Conservation (phyloP, 2,797 vertebrate genomes). For the Anguilla pacifica region DNA sequence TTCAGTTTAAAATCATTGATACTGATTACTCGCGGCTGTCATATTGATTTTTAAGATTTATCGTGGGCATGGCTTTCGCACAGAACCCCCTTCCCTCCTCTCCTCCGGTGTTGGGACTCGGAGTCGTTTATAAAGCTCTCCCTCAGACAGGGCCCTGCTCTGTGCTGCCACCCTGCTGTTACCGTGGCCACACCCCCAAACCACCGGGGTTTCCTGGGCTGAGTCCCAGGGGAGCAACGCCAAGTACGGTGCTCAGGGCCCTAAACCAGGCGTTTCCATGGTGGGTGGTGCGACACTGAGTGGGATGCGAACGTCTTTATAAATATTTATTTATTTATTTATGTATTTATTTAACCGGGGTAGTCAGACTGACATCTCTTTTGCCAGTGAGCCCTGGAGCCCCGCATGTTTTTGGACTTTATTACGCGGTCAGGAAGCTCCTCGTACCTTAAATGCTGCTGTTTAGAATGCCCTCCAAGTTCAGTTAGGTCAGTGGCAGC, state of each 20-base stretch:
- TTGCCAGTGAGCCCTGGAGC: no score
- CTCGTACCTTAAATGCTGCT: neutral
- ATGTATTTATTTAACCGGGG: no score
- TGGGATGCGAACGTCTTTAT: neutral
- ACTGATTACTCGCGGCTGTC: slow-evolving; percentile 73
- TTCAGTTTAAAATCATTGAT: slow-evolving; percentile 75
- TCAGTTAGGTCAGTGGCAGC: neutral
- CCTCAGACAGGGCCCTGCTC: slow-evolving; percentile 56
- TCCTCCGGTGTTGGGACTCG: slow-evolving; percentile 54
- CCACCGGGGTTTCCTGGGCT: neutral
- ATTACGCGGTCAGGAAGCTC: neutral
- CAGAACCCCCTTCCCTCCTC: slow-evolving; percentile 61
- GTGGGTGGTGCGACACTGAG: neutral
- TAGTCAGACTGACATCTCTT: no score
- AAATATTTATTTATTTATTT: neutral
- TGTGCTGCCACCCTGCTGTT: neutral
- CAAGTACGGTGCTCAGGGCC: slow-evolving; percentile 24
- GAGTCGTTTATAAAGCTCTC: slow-evolving; percentile 73
- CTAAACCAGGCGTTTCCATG: neutral
- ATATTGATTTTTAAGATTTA: slow-evolving; percentile 79
- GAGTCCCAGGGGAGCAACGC: slow-evolving; percentile 20
- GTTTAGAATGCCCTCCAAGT: neutral
- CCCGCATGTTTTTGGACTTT: neutral
- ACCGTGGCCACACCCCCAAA: neutral
- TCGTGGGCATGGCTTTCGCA: slow-evolving; percentile 57